Evolutionary conservation across 2,113 vertebrate genomes (phyloP), one percentile per base, ranked within the genome.

Genomic region (Tympanuchus pallidicinctus): DNA sequence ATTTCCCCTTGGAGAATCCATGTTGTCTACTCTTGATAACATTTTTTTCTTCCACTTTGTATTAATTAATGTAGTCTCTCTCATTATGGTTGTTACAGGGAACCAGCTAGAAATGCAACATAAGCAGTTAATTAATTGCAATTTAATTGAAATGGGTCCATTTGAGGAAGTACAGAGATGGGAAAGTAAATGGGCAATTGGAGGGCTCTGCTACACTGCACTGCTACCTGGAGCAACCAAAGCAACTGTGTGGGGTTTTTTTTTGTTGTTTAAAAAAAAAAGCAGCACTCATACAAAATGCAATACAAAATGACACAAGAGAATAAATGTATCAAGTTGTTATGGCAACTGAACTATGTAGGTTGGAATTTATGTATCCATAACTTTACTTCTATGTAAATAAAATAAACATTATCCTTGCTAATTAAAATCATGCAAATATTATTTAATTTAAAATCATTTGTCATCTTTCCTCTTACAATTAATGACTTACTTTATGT

Each of bases 251-350:
- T 56, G n/a, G 21, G 20, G 1, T 0, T 21, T 60, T 82, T 63
- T 71, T 70, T 3, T 43, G 43, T 43, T 57, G 13, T 36, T 74
- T 11, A 57, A 32, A 76, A 77, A 82, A 18, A 22, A 81, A 63
- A 82, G 24, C 74, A 1, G 8, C 32, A 84, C 73, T 91, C 91
- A 97, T 38, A 38, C 38, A 38, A 38, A 38, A 38, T 95, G 95
- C 91, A 95, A 97, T 97, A 96, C 97, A 97, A 97, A 97, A 96
- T 96, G 95, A 96, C 95, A 97, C 57, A 66, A 84, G 92, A 95
- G 96, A 97, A 97, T 92, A 96, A 97, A 96, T 95, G 96, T 94
- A 97, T 97, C 90, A 79, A 97, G 98, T 98, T 97, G 98, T 98
- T 98, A 98, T 97, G 97, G 97, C 93, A 98, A 97, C 97, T 82